phyloP scores from a whole-genome alignment of 2,888 invertebrate species.

The Apomyelois bistriatella region DNA sequence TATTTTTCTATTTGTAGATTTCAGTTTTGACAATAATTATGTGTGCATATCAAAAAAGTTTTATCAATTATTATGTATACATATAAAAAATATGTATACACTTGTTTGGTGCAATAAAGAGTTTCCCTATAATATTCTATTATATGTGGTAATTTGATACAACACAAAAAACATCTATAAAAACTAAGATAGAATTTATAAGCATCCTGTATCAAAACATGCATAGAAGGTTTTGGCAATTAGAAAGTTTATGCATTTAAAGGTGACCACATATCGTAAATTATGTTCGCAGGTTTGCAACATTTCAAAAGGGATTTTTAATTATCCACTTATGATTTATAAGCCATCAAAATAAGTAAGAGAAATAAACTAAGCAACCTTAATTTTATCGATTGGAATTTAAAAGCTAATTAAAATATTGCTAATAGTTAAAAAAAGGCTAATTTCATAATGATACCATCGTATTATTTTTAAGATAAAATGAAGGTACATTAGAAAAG shows the following conservation, averaged over 20 bases:
- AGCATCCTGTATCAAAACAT: not conserved
- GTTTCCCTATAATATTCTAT: no score
- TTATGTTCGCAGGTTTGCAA: conserved; percentile 64
- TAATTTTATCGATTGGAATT: not conserved
- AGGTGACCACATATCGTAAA: conserved; percentile 67
- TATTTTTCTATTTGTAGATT: no score
- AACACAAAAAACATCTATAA: not conserved
- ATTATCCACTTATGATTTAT: conserved; percentile 70
- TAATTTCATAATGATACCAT: no score
- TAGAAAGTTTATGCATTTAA: conserved; percentile 73
- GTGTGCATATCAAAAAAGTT: no score
- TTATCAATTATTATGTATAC: no score
- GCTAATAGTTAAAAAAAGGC: no score
- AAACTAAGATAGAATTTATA: not conserved
- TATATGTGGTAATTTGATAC: no score
- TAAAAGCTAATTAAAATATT: not conserved
- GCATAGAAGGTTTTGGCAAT: conserved; percentile 51
- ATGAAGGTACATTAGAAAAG: no score
- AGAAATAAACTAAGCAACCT: conserved; percentile 45
- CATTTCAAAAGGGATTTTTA: conserved; percentile 61
- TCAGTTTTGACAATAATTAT: no score
- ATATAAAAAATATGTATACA: no score
- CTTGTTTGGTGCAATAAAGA: no score
- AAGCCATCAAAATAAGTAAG: conserved; percentile 52
- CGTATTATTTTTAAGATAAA: no score